Conservation (phyloP, 2,888 invertebrate species). For the Crocallis elinguaria region DNA sequence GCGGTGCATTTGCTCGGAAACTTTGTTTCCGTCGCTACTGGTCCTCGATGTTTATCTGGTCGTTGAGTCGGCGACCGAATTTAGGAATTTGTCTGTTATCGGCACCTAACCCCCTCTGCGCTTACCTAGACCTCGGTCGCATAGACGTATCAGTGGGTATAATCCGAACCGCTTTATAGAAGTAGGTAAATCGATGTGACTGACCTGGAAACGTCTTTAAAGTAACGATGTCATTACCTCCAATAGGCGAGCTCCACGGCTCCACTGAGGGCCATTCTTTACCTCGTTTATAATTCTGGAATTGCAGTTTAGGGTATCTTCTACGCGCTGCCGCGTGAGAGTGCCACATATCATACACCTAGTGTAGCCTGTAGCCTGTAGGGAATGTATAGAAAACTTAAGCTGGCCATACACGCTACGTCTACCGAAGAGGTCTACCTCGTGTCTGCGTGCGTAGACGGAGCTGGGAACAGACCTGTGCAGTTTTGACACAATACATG, state of each 20-base stretch:
- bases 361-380: no score
- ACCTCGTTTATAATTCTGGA: background rate
- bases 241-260: background rate
- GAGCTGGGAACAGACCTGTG: no score
- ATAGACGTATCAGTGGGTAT: constrained; percentile 18
- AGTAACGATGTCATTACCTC: constrained; percentile 2
- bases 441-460: no score
- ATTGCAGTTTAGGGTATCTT: no score
- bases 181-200: constrained; percentile 33
- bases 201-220: constrained; percentile 31
- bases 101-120: background rate
- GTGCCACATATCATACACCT: no score
- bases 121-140: background rate
- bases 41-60: constrained; percentile 2
- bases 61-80: constrained; percentile 11
- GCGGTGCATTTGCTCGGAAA: constrained; percentile 22
- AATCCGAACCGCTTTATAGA: constrained; percentile 29
- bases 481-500: no score
- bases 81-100: background rate
- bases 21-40: constrained; percentile 8
- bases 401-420: no score
- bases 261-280: background rate
- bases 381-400: no score
- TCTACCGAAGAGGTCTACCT: no score
- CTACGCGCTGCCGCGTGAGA: no score